A percentile compares a stretch with the other conserved stretches of the same genome.
Evolutionary conservation across 1,140 invertebrate species (phyloP).

Genomic region (Heliconius eleuchia): DNA sequence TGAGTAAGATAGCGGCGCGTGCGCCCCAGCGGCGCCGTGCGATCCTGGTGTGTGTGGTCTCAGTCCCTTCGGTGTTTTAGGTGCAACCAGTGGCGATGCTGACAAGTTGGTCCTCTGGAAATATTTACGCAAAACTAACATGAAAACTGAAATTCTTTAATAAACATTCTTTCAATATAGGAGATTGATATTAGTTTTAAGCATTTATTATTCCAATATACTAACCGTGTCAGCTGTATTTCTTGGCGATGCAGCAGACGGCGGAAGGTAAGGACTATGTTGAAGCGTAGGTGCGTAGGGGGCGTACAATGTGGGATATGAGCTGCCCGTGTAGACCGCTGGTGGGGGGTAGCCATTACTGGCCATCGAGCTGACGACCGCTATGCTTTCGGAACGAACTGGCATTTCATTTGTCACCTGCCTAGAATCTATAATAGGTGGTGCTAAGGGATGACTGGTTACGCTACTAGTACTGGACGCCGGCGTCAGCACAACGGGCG

Average conservation of each 20-base stretch:
- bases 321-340: conserved; percentile 82
- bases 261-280: conserved; percentile 85
- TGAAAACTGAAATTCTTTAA: neutral
- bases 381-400: conserved; percentile 51
- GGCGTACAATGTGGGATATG: conserved; percentile 87
- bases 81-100: conserved; percentile 76
- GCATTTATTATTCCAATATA: conserved; percentile 28
- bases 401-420: conserved; percentile 53
- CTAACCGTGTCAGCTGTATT: conserved; percentile 84
- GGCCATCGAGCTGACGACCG: conserved; percentile 51
- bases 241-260: conserved; percentile 84
- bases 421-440: conserved; percentile 59
- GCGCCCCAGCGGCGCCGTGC: conserved; percentile 65
- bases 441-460: conserved; percentile 50
- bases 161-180: neutral
- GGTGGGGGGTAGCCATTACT: conserved; percentile 69
- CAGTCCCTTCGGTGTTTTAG: conserved; percentile 75
- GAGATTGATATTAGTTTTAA: neutral
- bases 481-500: conserved; percentile 51
- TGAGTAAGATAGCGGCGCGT: conserved; percentile 81
- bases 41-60: conserved; percentile 76
- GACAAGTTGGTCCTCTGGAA: conserved; percentile 79
- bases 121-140: conserved; percentile 6
- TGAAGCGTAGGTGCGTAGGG: conserved; percentile 86
- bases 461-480: conserved; percentile 46